Evolutionary conservation across 2,797 vertebrate genomes (phyloP), one percentile per base, ranked within the genome.

Genomic region (Tolypeutes matacus): DNA sequence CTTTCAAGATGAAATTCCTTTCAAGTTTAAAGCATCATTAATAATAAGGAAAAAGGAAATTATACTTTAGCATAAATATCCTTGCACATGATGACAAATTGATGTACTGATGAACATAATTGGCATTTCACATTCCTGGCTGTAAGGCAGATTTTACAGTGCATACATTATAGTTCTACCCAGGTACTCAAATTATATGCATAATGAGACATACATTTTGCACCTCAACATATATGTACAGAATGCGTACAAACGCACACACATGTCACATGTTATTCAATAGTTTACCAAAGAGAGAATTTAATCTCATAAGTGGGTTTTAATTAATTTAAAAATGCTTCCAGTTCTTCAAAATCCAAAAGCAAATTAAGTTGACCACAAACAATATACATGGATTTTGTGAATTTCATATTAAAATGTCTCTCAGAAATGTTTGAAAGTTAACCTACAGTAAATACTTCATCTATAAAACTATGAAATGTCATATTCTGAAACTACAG

Each of bases 21-120:
- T 93, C 86, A 89, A 91, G 65, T 94, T 87, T 81, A 95, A 94
- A 93, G 64, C 53, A 95, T 93, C 95, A 97, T 97, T 95, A 97
- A 97, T 97, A 97, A 97, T 95, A 93, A 76, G 96, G 87, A 58
- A 96, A 97, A 95, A 93, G 93, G 96, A 97, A 97, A 97, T 97
- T 97, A 95, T 96, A 87, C 15, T 9, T 91, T 89, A 87, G 83
- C 92, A 95, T 96, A 96, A 93, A 97, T 97, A 95, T 96, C 87
- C 53, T 85, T 93, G 39, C 18, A 69, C 65, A 94, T 90, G 83
- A 95, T 95, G 95, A 96, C 76, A 96, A 95, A 97, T 95, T 94
- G 89, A 72, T 91, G 25, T 77, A 23, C 73, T 95, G 83, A 86
- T 94, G 72, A 95, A 89, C 62, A 90, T 88, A 89, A 93, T 49